Conservation (phyloP, 2,888 invertebrate genomes). For the Himalopsyche anomala region DNA sequence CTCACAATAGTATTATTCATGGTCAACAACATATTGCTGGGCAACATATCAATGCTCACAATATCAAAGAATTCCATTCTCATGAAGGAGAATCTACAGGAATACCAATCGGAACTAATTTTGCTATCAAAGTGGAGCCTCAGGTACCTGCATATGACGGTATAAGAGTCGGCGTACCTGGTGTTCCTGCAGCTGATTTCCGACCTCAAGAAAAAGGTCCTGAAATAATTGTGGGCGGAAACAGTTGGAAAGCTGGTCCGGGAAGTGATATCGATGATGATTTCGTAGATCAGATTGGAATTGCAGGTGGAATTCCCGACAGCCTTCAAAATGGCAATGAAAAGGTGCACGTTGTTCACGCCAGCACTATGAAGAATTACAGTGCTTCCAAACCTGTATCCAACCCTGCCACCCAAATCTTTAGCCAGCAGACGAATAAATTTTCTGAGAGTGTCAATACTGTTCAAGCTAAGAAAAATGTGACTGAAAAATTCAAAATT, state of each 20-base stretch:
- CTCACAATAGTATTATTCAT: conserved; percentile 9
- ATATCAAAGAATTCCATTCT: conserved; percentile 59
- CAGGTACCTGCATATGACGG: conserved; percentile 70
- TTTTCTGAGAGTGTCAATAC: not conserved
- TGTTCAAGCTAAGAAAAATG: not conserved
- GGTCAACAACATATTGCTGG: not conserved
- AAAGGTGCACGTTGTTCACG: conserved; percentile 64
- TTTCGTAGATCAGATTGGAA: conserved; percentile 55
- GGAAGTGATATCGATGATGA: conserved; percentile 51
- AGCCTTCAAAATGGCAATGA: conserved; percentile 65
- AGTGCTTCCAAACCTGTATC: conserved; percentile 39
- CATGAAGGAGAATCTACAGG: conserved; percentile 70
- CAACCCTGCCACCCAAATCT: conserved; percentile 58
- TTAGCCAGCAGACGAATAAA: conserved; percentile 52
- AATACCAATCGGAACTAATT: conserved; percentile 76
- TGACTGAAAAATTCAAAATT: not conserved
- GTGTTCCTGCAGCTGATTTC: conserved; percentile 59
- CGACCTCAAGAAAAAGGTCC: conserved; percentile 66
- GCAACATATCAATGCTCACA: conserved; percentile 50
- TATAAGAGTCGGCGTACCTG: conserved; percentile 68
- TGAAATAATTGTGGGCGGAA: conserved; percentile 70
- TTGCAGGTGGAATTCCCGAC: conserved; percentile 60
- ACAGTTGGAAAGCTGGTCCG: conserved; percentile 71
- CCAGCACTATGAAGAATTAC: conserved; percentile 67
- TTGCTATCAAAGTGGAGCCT: conserved; percentile 75